Conservation (phyloP, 2,888 invertebrate genomes). For the Nebria brevicollis region DNA sequence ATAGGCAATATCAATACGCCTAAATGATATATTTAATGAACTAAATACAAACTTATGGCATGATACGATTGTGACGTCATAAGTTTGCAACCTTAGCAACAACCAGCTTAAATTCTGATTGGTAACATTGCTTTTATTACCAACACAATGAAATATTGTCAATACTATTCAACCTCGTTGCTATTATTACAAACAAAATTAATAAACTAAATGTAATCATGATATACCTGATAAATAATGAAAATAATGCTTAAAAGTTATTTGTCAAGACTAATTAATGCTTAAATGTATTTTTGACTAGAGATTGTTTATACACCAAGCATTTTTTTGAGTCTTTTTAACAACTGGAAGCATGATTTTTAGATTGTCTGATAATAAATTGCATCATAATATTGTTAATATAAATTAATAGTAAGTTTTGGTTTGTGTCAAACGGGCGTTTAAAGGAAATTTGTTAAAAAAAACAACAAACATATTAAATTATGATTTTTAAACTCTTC, state of each 20-base stretch:
- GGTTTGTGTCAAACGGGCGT: background rate
- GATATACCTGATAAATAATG: background rate
- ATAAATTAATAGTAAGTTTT: background rate
- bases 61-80: background rate
- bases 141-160: no score
- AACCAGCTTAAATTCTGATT: background rate
- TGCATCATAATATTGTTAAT: background rate
- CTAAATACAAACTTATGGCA: background rate
- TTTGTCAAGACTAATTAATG: background rate
- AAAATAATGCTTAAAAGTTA: background rate
- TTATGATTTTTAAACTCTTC: no score
- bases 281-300: constrained; percentile 20
- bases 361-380: constrained; percentile 3
- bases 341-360: constrained; percentile 1
- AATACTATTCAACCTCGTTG: background rate
- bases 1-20: no score
- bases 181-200: background rate
- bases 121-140: background rate
- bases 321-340: background rate
- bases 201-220: background rate
- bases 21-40: background rate
- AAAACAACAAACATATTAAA: no score
- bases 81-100: background rate
- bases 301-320: constrained; percentile 9
- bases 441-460: background rate